Evolutionary conservation across 2,113 vertebrate genomes (phyloP).

Genomic region (Coracopsis vasa): DNA sequence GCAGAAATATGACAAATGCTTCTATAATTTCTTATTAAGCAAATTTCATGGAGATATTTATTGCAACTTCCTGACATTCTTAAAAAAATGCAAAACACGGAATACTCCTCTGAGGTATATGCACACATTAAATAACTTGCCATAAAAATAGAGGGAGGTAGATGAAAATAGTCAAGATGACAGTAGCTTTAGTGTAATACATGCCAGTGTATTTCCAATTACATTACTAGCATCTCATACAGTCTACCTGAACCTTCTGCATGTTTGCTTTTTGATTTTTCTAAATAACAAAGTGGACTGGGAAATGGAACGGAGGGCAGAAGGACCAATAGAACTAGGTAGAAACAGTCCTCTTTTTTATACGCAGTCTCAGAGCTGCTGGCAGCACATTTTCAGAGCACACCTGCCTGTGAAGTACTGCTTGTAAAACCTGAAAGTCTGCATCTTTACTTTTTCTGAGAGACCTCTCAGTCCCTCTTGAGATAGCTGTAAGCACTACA

Average conservation of each 20-base stretch:
- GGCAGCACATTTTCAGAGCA: background rate
- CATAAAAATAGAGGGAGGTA: background rate
- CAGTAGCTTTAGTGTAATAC: background rate
- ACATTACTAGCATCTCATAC: background rate
- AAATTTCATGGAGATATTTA: slow-evolving; percentile 27
- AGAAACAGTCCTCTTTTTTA: background rate
- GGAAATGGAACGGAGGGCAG: background rate
- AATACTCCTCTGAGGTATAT: background rate
- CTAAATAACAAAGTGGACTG: background rate
- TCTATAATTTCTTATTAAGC: slow-evolving; percentile 40
- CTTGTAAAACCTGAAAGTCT: background rate
- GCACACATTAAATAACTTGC: background rate
- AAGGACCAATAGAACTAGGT: background rate
- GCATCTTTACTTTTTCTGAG: background rate
- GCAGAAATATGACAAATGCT: slow-evolving; percentile 31
- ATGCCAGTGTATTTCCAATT: background rate
- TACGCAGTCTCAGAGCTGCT: background rate
- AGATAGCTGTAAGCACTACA: background rate
- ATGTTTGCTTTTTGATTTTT: background rate
- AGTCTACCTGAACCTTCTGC: background rate
- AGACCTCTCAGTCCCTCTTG: background rate
- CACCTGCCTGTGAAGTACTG: background rate
- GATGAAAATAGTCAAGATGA: background rate
- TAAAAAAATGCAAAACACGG: background rate
- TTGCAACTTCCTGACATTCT: background rate